Evolutionary conservation across 2,797 vertebrate genomes (phyloP).

Genomic region (Schizothorax lantsangensis): DNA sequence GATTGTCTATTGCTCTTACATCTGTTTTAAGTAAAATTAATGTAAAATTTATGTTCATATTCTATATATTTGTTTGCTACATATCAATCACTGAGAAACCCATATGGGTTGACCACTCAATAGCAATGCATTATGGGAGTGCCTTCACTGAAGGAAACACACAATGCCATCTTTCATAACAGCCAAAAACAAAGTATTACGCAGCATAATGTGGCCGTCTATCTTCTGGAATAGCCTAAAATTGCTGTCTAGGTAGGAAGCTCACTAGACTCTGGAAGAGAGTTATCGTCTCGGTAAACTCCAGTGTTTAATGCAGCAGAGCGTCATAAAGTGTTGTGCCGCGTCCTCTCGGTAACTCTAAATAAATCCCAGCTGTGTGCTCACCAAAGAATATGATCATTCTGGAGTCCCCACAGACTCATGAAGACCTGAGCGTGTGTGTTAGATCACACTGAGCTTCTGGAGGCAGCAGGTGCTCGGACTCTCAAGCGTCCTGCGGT

Average conservation of each 20-base stretch:
- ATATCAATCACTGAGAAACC: neutral
- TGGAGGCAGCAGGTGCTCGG: neutral
- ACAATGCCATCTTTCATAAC: neutral
- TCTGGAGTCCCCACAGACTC: neutral
- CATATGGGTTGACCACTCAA: neutral
- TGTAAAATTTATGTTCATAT: neutral
- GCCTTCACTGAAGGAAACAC: neutral
- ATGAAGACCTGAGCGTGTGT: neutral
- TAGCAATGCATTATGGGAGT: constrained; percentile 8
- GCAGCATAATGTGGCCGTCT: neutral
- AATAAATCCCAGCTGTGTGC: constrained; percentile 33
- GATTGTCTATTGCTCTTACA: neutral
- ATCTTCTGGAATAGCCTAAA: neutral
- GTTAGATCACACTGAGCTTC: neutral
- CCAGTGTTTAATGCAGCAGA: constrained; percentile 11
- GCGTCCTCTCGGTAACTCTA: constrained; percentile 9
- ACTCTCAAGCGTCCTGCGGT: neutral
- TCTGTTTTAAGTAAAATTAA: neutral
- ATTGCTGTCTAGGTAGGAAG: neutral
- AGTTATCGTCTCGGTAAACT: constrained; percentile 14
- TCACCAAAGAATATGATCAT: constrained; percentile 10
- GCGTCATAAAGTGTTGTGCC: neutral
- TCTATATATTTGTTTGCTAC: neutral
- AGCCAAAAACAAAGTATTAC: neutral
- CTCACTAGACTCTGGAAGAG: neutral